Conservation (phyloP, 2,113 vertebrate genomes). For the Phalacrocorax pelagicus region DNA sequence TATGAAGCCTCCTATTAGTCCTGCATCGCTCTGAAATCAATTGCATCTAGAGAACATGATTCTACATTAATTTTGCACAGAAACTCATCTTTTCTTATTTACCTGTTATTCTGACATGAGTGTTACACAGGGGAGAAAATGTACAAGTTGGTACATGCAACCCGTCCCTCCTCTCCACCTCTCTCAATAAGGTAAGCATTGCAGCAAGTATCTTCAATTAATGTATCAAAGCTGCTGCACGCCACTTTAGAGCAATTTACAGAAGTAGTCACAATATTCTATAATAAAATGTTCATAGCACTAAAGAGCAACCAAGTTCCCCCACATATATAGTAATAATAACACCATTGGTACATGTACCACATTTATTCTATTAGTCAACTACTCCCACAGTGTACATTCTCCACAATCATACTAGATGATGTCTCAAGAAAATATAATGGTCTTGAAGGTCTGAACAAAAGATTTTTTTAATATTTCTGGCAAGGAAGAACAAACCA, state of each 20-base stretch:
- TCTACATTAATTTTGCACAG: not conserved
- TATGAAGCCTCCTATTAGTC: not conserved
- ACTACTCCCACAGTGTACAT: not conserved
- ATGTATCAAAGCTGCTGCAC: not conserved
- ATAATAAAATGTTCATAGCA: not conserved
- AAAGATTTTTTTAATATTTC: not conserved
- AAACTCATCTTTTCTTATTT: not conserved
- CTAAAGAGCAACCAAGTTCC: not conserved
- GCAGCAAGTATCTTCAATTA: not conserved
- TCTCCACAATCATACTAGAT: not conserved
- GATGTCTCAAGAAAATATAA: not conserved
- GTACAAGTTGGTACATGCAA: not conserved
- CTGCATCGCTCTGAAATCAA: not conserved
- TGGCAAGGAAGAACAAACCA: not conserved
- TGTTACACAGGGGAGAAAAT: not conserved
- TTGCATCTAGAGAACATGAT: not conserved
- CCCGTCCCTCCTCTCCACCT: not conserved
- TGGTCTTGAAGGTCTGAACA: not conserved
- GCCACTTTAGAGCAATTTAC: not conserved
- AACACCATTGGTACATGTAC: not conserved
- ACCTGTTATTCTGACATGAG: not conserved
- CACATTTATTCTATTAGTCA: not conserved
- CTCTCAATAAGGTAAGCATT: not conserved
- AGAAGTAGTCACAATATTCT: not conserved
- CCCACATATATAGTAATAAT: not conserved